phyloP scores from a whole-genome alignment of 2,888 invertebrate genomes.

The Exephanes ischioxanthus region DNA sequence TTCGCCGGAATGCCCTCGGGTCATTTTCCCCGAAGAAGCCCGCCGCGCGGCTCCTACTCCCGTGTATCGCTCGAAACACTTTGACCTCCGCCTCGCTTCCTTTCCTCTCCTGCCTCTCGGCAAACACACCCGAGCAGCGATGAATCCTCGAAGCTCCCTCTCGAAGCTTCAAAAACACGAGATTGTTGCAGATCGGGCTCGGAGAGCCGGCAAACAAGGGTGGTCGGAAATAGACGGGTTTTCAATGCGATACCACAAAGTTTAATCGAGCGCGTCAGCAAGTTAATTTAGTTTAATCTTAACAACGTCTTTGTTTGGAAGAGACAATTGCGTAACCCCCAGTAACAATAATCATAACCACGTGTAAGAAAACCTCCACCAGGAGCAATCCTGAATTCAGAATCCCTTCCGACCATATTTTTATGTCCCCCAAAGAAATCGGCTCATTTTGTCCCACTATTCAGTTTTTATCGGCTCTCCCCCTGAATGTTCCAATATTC shows the following conservation, averaged over 20 bases:
- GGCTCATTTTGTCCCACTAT: not conserved
- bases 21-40: conserved; percentile 54
- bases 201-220: conserved; percentile 4
- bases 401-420: not conserved
- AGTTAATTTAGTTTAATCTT: not conserved
- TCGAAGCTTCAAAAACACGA: conserved; percentile 37
- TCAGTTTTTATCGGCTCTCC: not conserved
- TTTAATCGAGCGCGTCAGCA: conserved; percentile 4
- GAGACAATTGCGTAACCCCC: not conserved
- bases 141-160: conserved; percentile 50
- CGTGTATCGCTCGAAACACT: conserved; percentile 57
- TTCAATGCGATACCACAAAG: conserved; percentile 9
- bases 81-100: conserved; percentile 54
- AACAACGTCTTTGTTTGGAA: not conserved
- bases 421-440: not conserved
- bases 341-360: no score
- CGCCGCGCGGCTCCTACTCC: conserved; percentile 41
- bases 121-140: conserved; percentile 54
- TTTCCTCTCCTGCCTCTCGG: conserved; percentile 49
- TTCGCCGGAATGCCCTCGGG: conserved; percentile 64
- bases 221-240: conserved; percentile 8
- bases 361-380: no score
- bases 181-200: conserved; percentile 35
- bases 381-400: no score
- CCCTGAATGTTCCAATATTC: not conserved